Percentiles rank a stretch among this genome's conserved stretches.
Evolutionary conservation across 2,888 invertebrate genomes (phyloP).

Genomic region (Dynastes grantii): DNA sequence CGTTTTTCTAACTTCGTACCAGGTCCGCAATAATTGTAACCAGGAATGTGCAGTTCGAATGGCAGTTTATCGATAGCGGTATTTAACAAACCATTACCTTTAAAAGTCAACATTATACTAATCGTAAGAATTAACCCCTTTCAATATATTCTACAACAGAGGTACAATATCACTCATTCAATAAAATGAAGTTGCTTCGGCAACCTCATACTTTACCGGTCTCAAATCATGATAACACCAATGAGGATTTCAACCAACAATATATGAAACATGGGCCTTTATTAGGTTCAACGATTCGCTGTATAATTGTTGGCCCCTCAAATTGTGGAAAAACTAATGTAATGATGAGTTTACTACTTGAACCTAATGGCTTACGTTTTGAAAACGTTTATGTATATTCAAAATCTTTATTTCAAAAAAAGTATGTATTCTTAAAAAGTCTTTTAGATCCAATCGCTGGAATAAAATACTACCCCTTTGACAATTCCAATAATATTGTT

Average conservation of each 20-base stretch:
- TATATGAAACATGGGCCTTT: neutral
- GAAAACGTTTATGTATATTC: slow-evolving; percentile 66
- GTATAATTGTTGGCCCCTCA: slow-evolving; percentile 63
- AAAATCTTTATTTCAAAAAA: slow-evolving; percentile 61
- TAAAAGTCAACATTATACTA: slow-evolving; percentile 2
- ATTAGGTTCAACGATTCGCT: slow-evolving; percentile 15
- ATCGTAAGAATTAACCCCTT: neutral
- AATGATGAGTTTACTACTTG: slow-evolving; percentile 61
- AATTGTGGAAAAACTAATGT: slow-evolving; percentile 66
- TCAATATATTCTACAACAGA: no score
- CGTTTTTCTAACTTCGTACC: slow-evolving; percentile 39
- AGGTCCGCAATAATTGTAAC: slow-evolving; percentile 39
- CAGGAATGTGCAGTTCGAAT: slow-evolving; percentile 55
- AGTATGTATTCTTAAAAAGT: slow-evolving; percentile 60
- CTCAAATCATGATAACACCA: neutral
- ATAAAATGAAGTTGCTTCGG: slow-evolving; percentile 1
- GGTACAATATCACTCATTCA: neutral
- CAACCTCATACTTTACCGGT: neutral
- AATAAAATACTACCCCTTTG: slow-evolving; percentile 58
- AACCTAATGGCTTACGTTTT: slow-evolving; percentile 64
- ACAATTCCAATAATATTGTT: slow-evolving; percentile 55
- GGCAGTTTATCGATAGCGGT: slow-evolving; percentile 56
- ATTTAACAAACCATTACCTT: slow-evolving; percentile 52
- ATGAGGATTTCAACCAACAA: no score
- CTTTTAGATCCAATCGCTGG: slow-evolving; percentile 57